Base-by-base conservation (phyloP, 2,797 vertebrate species). In the Fistularia tabacaria region DNA sequence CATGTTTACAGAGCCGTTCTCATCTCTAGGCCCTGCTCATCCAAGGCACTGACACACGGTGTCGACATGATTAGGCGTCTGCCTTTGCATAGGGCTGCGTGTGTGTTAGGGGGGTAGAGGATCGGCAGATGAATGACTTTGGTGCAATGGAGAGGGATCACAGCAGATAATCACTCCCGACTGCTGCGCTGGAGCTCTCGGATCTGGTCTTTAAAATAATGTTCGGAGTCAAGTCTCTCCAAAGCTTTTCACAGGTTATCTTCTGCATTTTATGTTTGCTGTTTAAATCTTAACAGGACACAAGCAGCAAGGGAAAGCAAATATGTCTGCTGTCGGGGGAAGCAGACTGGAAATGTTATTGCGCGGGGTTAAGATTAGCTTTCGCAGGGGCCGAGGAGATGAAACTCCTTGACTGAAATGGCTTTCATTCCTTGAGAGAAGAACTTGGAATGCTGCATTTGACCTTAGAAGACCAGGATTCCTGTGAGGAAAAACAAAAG, bases 131-230 rank as follows among this genome's bases (percentile, higher is more conserved):
- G 90, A 90, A 90, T 88, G 89, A 85, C 87, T 88, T 71, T 66
- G 81, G 81, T 79, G 89, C 82, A 81, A 82, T 70, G 64, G 71
- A 78, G 81, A 81, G 80, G 87, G 86, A 90, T 90, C 84, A 83
- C 75, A 75, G 76, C 86, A 90, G 91, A 91, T 91, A 91, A 92
- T 91, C 89, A 66, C 80, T 75, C 73, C 74, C 66, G 80, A 83
- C 84, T 80, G 84, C 81, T 62, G 85, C 51, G 62, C 80, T 14
- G 54, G 59, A 77, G 75, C 79, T 75, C 87, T 88, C 76, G 84
- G 88, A 90, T 90, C 88, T 77, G 85, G 80, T 90, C 89, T 88
- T 89, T 90, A 89, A 89, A 91, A 91, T 92, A 91, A 89, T 88
- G 89, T 89, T 67, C 50, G 69, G 76, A 88, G 87, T 82, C 81